Conservation (phyloP, 1,140 invertebrate species). For the Nephila pilipes region DNA sequence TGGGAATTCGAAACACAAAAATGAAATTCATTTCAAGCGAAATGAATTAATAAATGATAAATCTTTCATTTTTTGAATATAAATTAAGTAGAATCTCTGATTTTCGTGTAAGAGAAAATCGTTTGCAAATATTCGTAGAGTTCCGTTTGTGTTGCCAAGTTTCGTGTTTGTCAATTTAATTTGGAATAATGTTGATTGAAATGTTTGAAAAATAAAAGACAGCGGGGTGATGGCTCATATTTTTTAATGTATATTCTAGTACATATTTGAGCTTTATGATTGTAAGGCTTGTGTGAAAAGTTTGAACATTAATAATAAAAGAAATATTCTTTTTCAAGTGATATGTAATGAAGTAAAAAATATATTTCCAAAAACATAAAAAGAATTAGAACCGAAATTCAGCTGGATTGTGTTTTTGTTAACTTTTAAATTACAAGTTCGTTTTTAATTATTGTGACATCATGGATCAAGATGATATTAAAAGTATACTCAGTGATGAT, state of each 20-base stretch:
- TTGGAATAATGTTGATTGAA: too few relatives aligned
- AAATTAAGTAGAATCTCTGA: neutral
- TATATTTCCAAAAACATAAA: neutral
- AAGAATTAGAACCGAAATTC: neutral
- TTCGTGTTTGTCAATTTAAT: too few relatives aligned
- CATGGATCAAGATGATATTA: neutral
- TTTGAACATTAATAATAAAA: neutral
- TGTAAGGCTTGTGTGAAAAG: neutral
- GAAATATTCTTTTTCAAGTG: neutral
- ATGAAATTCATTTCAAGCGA: neutral
- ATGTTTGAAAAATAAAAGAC: too few relatives aligned
- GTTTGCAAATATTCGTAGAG: neutral
- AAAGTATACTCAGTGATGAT: conserved; percentile 47
- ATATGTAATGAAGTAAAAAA: neutral
- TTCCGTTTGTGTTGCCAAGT: too few relatives aligned
- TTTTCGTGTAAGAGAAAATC: neutral
- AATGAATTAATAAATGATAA: neutral
- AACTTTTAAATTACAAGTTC: neutral
- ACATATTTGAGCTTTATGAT: too few relatives aligned
- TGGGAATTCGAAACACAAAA: neutral
- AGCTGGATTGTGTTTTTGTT: neutral
- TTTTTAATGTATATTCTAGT: too few relatives aligned
- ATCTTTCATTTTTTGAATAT: neutral
- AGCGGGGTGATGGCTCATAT: too few relatives aligned
- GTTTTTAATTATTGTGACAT: neutral